Percentiles rank a stretch among this genome's conserved stretches.
These are phyloP conservation scores for Phocoena sinus DNA, from an alignment of 2,113 vertebrate species.

Conservation along the genomic window DNA sequence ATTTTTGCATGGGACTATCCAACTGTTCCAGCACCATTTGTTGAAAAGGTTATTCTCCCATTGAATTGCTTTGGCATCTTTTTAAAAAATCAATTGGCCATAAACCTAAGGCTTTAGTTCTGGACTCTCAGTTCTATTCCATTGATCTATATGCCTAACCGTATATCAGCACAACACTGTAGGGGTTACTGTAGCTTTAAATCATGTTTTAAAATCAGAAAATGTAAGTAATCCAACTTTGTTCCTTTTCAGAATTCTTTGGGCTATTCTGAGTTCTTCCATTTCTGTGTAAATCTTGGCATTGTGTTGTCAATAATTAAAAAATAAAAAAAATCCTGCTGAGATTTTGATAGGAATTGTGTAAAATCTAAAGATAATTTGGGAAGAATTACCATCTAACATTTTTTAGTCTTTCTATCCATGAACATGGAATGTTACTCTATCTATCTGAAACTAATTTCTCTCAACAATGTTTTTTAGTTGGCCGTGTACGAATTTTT, in stretches of 20 bases:
- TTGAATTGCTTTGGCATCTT: neutral
- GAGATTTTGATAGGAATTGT: neutral
- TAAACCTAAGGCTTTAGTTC: neutral
- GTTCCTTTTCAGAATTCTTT: neutral
- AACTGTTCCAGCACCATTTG: neutral
- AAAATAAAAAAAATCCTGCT: neutral
- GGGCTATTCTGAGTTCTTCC: neutral
- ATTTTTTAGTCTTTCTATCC: neutral
- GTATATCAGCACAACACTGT: neutral
- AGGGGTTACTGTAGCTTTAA: neutral
- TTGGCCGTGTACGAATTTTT: neutral
- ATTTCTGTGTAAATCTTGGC: neutral
- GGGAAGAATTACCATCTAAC: neutral
- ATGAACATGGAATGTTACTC: neutral
- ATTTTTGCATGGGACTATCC: neutral
- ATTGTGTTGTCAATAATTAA: neutral
- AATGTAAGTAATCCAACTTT: neutral
- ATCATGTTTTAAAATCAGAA: neutral
- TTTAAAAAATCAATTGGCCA: neutral
- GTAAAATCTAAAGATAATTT: constrained; percentile 1
- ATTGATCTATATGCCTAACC: neutral
- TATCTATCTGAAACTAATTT: constrained; percentile 8
- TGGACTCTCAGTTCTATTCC: neutral
- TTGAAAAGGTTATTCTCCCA: neutral
- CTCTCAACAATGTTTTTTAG: neutral